Percentiles rank a stretch among this genome's conserved stretches.
phyloP scores from a whole-genome alignment of 2,113 vertebrate genomes.

The Zosterops hypoxanthus region DNA sequence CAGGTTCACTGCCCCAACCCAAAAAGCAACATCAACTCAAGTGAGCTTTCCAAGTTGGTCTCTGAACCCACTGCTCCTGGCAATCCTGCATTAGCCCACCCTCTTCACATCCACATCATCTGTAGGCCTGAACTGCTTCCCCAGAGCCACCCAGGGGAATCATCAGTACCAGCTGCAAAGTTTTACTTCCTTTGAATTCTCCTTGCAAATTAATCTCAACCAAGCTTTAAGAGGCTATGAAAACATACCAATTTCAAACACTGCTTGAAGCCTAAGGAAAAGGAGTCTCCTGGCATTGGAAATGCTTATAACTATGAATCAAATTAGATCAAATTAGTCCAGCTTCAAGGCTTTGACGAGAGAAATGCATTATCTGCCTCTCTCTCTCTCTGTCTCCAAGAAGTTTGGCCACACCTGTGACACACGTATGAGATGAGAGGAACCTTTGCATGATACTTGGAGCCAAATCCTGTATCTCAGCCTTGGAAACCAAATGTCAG shows the following conservation, averaged over 20 bases:
- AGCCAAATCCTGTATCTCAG: neutral
- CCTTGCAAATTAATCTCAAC: neutral
- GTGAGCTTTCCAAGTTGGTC: neutral
- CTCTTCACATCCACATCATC: neutral
- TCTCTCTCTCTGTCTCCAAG: neutral
- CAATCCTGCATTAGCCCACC: neutral
- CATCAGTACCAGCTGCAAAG: neutral
- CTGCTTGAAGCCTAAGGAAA: neutral
- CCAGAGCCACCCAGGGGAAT: neutral
- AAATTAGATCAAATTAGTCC: neutral
- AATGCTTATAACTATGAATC: neutral
- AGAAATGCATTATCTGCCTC: neutral
- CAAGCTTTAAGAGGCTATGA: neutral
- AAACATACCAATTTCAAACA: neutral
- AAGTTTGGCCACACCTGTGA: neutral
- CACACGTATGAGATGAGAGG: neutral
- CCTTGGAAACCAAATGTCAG: neutral
- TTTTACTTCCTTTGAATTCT: neutral
- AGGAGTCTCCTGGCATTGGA: neutral
- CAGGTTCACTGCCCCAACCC: neutral
- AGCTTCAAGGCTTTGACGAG: neutral
- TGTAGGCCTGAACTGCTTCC: neutral
- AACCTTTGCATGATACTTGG: neutral
- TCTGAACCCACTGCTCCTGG: neutral
- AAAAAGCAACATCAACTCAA: neutral